phyloP scores from a whole-genome alignment of 2,113 vertebrate species.

The Stictonetta naevosa region DNA sequence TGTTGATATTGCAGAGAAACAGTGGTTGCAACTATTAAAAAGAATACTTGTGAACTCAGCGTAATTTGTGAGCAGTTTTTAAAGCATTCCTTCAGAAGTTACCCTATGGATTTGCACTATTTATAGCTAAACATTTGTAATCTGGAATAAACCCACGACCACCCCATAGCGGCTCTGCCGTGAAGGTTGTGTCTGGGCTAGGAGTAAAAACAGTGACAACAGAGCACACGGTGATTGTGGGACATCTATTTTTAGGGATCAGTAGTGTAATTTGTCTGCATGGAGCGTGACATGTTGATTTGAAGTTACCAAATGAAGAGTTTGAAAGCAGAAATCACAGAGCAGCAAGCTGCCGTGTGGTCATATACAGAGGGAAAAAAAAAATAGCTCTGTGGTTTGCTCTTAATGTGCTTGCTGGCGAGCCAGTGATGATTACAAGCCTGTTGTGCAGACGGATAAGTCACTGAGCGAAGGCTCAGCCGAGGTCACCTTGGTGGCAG shows the following conservation, averaged over 20 bases:
- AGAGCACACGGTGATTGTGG: not conserved
- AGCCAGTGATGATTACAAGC: not conserved
- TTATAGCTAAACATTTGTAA: not conserved
- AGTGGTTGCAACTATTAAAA: not conserved
- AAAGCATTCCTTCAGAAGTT: not conserved
- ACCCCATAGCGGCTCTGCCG: rapidly evolving
- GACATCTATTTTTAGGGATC: not conserved
- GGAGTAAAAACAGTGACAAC: not conserved
- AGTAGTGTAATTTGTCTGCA: not conserved
- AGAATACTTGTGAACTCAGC: not conserved
- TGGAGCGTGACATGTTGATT: not conserved
- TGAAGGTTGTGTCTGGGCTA: not conserved
- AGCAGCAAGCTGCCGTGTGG: not conserved
- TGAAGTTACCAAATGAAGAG: conserved; percentile 19
- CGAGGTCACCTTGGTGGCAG: not conserved
- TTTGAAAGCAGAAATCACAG: conserved; percentile 46
- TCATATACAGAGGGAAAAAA: not conserved
- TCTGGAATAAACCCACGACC: not conserved
- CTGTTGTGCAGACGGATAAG: not conserved
- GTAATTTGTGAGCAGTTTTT: not conserved
- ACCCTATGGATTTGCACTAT: too few species aligned
- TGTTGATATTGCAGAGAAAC: not conserved
- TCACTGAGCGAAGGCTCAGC: rapidly evolving
- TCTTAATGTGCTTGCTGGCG: not conserved
- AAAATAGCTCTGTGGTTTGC: not conserved